Evolutionary conservation across 2,888 invertebrate genomes (phyloP), one percentile per base, ranked within the genome.

Genomic region (Entomobrya proxima): DNA sequence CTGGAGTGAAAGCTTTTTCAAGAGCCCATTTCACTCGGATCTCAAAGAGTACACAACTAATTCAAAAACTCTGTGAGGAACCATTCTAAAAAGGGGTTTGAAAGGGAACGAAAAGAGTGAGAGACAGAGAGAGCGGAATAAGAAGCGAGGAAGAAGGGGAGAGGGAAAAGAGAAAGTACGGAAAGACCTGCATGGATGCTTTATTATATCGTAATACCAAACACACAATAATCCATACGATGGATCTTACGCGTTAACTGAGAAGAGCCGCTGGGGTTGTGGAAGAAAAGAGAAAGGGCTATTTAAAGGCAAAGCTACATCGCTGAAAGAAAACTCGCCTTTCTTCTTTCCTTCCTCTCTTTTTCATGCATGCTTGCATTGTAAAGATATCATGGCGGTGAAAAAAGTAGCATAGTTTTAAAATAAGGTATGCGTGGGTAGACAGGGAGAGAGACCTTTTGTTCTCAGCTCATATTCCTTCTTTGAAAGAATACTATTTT

Each of bases 1-100:
- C 67, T 67, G 79, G 50, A 79, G 79, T 69, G 79, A 78, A 64
- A 79, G 67, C 67, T 69, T 79, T 79, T 79, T 79, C 79, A 79
- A 79, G 67, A 79, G 79, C 69, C 79, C 79, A 79, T 79, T 79
- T 69, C 52, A 79, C 52, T 50, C 30, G 35, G 37, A 52, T 24
- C 67, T 27, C 79, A 52, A 77, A 69, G 79, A 79, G 79, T 67
- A 69, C 69, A 69, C 79, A 79, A 79, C 79, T 79, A 79, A 79
- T 79, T 79, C 79, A 69, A 67, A 69, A 67, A 69, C 67, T 64
- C 78, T 67, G 77, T 44, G 64, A 30, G 79, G 37, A 52, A 69
- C 67, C 69, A 67, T 79, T 77, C 40, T 61, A 74, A 74, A 74
- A 50, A 50, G 5, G 74, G n/a, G n/a, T n/a, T n/a, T n/a, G n/a